Conservation (phyloP, 2,797 vertebrate species). For the Chromis chromis region DNA sequence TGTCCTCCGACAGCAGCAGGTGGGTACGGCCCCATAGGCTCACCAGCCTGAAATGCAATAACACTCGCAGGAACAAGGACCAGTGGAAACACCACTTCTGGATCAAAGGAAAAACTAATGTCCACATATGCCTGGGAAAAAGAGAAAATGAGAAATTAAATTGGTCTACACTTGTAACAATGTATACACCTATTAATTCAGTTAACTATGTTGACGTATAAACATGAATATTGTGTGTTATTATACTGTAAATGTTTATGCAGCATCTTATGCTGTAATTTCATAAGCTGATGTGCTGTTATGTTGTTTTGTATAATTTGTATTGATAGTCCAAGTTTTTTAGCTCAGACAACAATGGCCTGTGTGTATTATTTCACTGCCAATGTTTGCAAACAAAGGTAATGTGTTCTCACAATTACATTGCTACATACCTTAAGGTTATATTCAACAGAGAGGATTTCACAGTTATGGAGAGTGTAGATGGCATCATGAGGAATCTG, state of each 20-base stretch:
- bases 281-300: background rate
- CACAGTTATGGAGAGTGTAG: slow-evolving; percentile 86
- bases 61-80: slow-evolving; percentile 26
- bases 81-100: slow-evolving; percentile 63
- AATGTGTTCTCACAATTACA: background rate
- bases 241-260: background rate
- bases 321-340: no score
- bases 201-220: background rate
- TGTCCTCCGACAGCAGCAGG: slow-evolving; percentile 11
- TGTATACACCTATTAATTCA: background rate
- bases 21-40: slow-evolving; percentile 14
- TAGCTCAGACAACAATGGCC: no score
- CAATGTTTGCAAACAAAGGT: slow-evolving; percentile 2
- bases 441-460: slow-evolving; percentile 89
- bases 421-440: slow-evolving; percentile 84
- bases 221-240: background rate
- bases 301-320: background rate
- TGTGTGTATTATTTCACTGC: no score
- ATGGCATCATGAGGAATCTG: slow-evolving; percentile 82
- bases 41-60: background rate
- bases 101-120: slow-evolving; percentile 64
- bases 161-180: background rate
- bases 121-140: slow-evolving; percentile 69
- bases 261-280: background rate
- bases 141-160: background rate